phyloP scores from a whole-genome alignment of 1,140 invertebrate species.

The Drosophila mauritiana region DNA sequence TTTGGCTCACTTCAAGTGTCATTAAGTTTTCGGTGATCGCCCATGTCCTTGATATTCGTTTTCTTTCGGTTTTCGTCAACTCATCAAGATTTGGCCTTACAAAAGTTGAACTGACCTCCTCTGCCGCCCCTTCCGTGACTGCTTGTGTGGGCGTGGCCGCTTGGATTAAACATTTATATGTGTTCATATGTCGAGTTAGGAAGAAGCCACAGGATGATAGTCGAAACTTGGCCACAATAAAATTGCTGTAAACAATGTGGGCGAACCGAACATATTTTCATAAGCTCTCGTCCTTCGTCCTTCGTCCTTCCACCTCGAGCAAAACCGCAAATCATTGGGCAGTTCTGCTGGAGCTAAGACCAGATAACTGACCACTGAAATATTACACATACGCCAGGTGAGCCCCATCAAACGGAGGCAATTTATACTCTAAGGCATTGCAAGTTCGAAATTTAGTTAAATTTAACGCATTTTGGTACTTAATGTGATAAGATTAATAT shows the following conservation, averaged over 20 bases:
- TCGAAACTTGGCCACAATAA: slow-evolving; percentile 58
- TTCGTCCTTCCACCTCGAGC: neutral
- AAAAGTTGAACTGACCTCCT: slow-evolving; percentile 39
- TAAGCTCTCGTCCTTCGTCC: slow-evolving; percentile 33
- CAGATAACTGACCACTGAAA: slow-evolving; percentile 30
- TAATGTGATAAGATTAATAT: slow-evolving; percentile 13
- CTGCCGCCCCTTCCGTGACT: neutral
- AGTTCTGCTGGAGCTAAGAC: neutral
- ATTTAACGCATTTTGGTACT: neutral
- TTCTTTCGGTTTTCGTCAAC: slow-evolving; percentile 45
- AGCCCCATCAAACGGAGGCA: neutral
- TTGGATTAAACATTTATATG: slow-evolving; percentile 32
- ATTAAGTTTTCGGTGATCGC: slow-evolving; percentile 52
- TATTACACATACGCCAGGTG: slow-evolving; percentile 52
- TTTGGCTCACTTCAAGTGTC: slow-evolving; percentile 56
- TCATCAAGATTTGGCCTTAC: slow-evolving; percentile 47
- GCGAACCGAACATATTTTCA: slow-evolving; percentile 47
- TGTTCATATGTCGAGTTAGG: slow-evolving; percentile 18
- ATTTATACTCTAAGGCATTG: slow-evolving; percentile 8
- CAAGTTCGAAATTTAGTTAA: slow-evolving; percentile 37
- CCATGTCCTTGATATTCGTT: slow-evolving; percentile 3
- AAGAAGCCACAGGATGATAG: slow-evolving; percentile 56
- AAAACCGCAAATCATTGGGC: slow-evolving; percentile 62
- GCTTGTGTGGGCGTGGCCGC: slow-evolving; percentile 9
- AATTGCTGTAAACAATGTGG: slow-evolving; percentile 67